These are phyloP conservation scores for Hoplias malabaricus DNA, from an alignment of 2,113 vertebrate genomes.

Conservation along the genomic window DNA sequence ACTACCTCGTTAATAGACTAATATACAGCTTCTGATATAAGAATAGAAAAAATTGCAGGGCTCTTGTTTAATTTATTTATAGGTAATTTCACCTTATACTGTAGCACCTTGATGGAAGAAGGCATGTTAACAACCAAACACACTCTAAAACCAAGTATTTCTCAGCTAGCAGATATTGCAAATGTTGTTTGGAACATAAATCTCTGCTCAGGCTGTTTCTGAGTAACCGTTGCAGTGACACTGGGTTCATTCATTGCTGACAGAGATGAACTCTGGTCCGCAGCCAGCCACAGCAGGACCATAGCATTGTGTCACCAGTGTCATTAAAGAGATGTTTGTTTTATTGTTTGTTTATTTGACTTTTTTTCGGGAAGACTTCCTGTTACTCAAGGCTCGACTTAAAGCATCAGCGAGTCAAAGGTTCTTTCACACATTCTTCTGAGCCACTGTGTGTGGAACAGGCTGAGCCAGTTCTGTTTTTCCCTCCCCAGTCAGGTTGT, in stretches of 20 bases:
- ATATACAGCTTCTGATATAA: too few relatives aligned
- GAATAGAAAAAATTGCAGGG: too few relatives aligned
- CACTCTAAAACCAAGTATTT: constrained; percentile 24
- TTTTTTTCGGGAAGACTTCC: too few relatives aligned
- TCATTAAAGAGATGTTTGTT: constrained; percentile 8
- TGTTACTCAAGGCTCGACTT: background rate
- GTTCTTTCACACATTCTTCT: background rate
- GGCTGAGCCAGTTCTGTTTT: background rate
- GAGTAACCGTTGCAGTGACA: constrained; percentile 33
- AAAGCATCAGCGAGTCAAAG: background rate
- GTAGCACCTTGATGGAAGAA: too few relatives aligned
- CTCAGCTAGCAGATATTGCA: too few relatives aligned
- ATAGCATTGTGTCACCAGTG: constrained; percentile 26
- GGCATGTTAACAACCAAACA: too few relatives aligned
- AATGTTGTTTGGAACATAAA: too few relatives aligned
- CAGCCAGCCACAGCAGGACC: constrained; percentile 13
- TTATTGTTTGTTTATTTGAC: background rate
- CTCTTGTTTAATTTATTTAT: too few relatives aligned
- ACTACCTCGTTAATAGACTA: background rate
- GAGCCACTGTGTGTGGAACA: background rate
- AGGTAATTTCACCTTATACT: too few relatives aligned
- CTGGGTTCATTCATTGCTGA: constrained; percentile 31
- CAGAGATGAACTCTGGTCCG: constrained; percentile 17
- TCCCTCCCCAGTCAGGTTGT: background rate
- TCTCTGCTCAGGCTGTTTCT: too few relatives aligned